A percentile compares a stretch with the other conserved stretches of the same genome.
Evolutionary conservation across 1,140 invertebrate species (phyloP).

Genomic region (fruit fly (Drosophila melanogaster)): DNA sequence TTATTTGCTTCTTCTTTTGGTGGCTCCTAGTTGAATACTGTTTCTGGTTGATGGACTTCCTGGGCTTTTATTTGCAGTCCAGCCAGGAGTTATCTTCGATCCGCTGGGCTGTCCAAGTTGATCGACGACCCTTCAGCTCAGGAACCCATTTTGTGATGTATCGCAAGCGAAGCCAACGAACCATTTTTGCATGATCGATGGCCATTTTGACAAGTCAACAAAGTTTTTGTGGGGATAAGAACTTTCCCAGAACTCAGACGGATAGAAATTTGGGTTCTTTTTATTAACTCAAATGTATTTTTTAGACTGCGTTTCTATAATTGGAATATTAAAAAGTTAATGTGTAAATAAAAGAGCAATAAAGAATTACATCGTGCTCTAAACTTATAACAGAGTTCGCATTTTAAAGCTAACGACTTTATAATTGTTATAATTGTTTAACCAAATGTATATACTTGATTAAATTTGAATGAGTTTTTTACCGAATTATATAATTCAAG

Average conservation of each 20-base stretch:
- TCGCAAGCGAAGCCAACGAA: constrained; percentile 10
- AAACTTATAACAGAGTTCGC: no score
- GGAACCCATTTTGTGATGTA: constrained; percentile 28
- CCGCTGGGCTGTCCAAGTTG: constrained; percentile 10
- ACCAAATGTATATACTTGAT: not conserved
- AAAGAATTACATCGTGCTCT: no score
- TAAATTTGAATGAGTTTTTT: no score
- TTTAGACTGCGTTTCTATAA: not conserved
- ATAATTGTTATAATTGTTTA: not conserved
- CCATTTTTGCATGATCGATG: constrained; percentile 49
- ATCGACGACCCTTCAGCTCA: constrained; percentile 35
- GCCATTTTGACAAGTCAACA: constrained; percentile 4
- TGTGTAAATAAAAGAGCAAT: no score
- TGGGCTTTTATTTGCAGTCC: constrained; percentile 30
- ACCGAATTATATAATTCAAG: not conserved
- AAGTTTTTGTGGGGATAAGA: not conserved
- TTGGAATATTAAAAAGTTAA: no score
- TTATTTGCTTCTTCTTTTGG: constrained; percentile 10
- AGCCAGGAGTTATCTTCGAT: constrained; percentile 16
- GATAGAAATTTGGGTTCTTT: not conserved
- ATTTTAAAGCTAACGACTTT: no score
- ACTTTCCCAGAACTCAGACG: not conserved
- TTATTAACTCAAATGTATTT: not conserved
- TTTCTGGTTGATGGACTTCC: constrained; percentile 1
- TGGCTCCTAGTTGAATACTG: constrained; percentile 36